Evolutionary conservation across 2,113 vertebrate genomes (phyloP).

Genomic region (Chaenocephalus aceratus): DNA sequence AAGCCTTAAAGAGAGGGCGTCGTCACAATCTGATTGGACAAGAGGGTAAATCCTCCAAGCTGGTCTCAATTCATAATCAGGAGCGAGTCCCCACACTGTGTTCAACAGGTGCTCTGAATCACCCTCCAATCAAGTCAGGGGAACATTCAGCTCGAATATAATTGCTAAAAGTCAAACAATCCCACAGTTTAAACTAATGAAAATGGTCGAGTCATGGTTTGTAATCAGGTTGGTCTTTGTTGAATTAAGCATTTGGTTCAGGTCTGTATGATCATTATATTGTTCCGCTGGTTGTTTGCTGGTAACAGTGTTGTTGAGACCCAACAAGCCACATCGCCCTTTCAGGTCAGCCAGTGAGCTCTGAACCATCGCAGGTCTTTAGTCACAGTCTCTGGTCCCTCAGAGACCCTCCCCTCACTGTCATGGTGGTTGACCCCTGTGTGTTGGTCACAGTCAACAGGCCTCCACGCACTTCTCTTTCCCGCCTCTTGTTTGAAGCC

Average conservation of each 20-base stretch:
- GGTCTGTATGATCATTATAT: conserved; percentile 5
- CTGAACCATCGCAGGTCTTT: conserved; percentile 43
- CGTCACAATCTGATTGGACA: neutral
- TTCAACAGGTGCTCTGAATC: neutral
- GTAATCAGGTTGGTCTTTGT: conserved; percentile 6
- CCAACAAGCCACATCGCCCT: conserved; percentile 47
- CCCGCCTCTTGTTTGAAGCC: conserved; percentile 51
- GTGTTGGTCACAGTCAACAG: conserved; percentile 69
- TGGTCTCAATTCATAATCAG: neutral
- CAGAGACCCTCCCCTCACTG: conserved; percentile 47
- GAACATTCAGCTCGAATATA: neutral
- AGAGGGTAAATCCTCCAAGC: neutral
- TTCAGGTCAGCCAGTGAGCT: conserved; percentile 61
- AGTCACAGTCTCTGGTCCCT: conserved; percentile 44
- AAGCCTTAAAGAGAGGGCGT: neutral
- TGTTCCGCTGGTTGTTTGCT: conserved; percentile 32
- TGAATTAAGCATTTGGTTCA: neutral
- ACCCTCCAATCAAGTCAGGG: neutral
- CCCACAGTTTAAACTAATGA: neutral
- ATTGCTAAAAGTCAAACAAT: neutral
- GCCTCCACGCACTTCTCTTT: conserved; percentile 9
- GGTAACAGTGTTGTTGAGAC: conserved; percentile 38
- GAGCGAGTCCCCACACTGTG: neutral
- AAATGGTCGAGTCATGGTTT: neutral
- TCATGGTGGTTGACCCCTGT: conserved; percentile 57